Base-by-base conservation (phyloP, 1,140 invertebrate genomes). In the Nautilus pompilius region DNA sequence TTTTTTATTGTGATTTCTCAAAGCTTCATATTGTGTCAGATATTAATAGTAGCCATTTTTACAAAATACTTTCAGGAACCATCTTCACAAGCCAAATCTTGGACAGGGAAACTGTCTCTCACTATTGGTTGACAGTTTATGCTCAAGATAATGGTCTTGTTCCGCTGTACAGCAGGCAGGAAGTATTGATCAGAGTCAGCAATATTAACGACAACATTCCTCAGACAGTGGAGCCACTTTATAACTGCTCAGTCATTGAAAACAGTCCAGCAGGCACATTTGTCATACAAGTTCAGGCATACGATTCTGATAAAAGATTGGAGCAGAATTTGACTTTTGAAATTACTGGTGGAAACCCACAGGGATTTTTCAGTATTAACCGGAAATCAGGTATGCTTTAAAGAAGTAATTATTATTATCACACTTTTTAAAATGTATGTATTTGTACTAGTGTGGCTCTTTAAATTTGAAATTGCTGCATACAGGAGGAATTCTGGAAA, bases 151-250 rank as follows among this genome's bases (percentile, higher is more conserved):
- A 90, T 65, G 93, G 91, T 0, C 88, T 95, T 13, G 91, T 94
- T 24, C 93, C 93, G 2, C 83, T 93, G 3, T 90, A 89, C 75
- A 87, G 91, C 32, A 66, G 76, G 30, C 70, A 79, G 46, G 80
- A 84, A 60, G 90, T 98, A n/a, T 96, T 91, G 81, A 88, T 98
- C 33, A 87, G 90, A 75, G 89, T 98, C 53, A 81, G 89, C 48
- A 93, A 98, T 81, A 91, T 91, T 74, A 98, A 98, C 83, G 95
- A 99, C 84, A 94, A 96, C 83, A 89, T 89, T 24, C 95, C 96
- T 22, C 84, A 95, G 80, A 93, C 94, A 32, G 87, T 88, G 58
- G 87, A 89, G 60, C 91, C 95, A 1, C 89, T 93, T 45, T 98
- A 98, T 84, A 89, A 90, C 77, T 89, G 90, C 1, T 86, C 85